Evolutionary conservation across 2,113 vertebrate genomes (phyloP), one percentile per base, ranked within the genome.

Genomic region (Recurvirostra avosetta): DNA sequence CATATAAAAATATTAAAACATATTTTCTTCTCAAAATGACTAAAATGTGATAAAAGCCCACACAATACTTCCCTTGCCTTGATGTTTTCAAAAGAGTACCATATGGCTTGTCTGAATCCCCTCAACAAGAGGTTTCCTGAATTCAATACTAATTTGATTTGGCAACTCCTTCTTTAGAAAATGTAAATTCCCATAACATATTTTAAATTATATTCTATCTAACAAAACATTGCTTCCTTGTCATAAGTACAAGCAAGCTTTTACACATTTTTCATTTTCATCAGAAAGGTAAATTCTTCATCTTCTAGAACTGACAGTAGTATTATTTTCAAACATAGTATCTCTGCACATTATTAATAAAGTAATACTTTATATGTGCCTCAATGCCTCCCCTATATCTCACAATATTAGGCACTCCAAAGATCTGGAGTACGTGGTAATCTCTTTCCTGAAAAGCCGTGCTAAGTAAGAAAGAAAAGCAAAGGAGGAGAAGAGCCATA

Each of bases 1-100:
- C 2, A 22, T 65, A 78, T 18, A 59, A 94, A 92, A 94, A 92
- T 92, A 95, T 74, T 89, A 94, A 95, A 94, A 90, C 70, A 70
- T 88, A 95, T 96, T 95, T 96, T 90, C 86, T 85, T 93, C 93
- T 74, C 76, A 92, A 96, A 96, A 95, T 95, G 90, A 96, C 84
- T 94, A 91, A 95, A 97, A 94, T 87, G 83, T 97, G 93, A 78
- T 94, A 92, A 90, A 93, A 94, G 41, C 86, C 88, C 92, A 90
- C 81, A 84, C 63, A 92, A 79, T 77, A 91, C 68, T 85, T 93
- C 30, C 25, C 41, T 89, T 92, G 91, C 59, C 79, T 92, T 92
- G 85, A 81, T 86, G 59, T 86, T 93, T 86, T 52, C 40, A 72
- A 77, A 45, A 26, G 45, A 91, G 14, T 47, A 94, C 85, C 91